phyloP scores from a whole-genome alignment of 2,797 vertebrate species.

The Oryzias sinensis region DNA sequence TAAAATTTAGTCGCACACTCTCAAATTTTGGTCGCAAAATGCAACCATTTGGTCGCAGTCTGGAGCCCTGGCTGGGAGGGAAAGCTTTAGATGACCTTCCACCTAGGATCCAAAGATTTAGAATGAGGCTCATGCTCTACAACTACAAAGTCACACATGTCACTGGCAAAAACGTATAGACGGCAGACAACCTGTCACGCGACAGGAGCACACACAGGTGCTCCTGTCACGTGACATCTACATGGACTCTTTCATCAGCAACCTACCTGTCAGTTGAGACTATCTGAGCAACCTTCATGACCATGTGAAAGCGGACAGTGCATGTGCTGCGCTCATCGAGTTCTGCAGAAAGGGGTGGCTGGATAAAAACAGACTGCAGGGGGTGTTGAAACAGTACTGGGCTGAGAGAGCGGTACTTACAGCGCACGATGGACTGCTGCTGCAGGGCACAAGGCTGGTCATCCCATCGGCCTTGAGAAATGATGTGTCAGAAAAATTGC shows the following conservation, averaged over 20 bases:
- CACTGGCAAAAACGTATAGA: not conserved
- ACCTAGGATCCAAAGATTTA: not conserved
- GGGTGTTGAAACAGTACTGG: not conserved
- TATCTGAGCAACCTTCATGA: not conserved
- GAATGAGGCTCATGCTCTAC: not conserved
- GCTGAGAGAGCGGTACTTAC: no score
- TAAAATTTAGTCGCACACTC: no score
- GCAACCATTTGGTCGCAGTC: no score
- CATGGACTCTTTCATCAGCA: not conserved
- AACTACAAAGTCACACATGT: not conserved
- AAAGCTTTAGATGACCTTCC: not conserved
- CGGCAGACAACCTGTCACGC: not conserved
- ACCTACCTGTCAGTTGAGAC: not conserved
- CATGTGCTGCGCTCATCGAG: not conserved
- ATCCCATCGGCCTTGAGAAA: no score
- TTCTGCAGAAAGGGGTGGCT: no score
- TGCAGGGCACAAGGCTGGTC: no score
- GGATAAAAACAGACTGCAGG: not conserved
- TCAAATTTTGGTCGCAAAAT: no score
- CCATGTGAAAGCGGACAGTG: not conserved
- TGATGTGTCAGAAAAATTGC: no score
- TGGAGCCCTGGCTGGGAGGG: not conserved
- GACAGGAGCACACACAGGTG: no score
- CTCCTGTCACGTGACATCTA: no score
- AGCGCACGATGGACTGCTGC: no score